Conservation (phyloP, 2,888 invertebrate genomes). For the Lithophane socia region DNA sequence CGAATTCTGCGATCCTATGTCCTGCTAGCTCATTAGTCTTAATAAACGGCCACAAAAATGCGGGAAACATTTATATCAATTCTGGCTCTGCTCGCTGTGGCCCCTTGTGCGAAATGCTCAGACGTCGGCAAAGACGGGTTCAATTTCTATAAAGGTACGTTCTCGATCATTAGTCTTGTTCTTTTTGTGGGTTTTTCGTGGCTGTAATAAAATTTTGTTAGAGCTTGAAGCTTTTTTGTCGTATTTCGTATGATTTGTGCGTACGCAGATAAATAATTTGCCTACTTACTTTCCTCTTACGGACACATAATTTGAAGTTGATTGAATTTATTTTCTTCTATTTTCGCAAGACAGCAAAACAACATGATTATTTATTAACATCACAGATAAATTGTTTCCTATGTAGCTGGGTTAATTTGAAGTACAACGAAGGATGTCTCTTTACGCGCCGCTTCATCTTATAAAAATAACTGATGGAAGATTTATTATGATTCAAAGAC, state of each 20-base stretch:
- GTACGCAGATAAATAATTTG: neutral
- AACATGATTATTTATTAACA: constrained; percentile 20
- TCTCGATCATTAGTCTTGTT: constrained; percentile 47
- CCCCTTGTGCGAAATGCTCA: constrained; percentile 71
- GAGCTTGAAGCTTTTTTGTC: constrained; percentile 10
- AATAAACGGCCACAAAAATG: constrained; percentile 78
- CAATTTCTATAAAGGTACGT: constrained; percentile 87
- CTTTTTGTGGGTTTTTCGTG: constrained; percentile 19
- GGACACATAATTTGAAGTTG: neutral
- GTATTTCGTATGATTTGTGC: constrained; percentile 19
- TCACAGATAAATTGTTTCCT: constrained; percentile 5
- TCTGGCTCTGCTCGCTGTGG: constrained; percentile 77
- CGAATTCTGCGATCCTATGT: constrained; percentile 62
- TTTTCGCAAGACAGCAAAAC: neutral
- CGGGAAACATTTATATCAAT: constrained; percentile 83
- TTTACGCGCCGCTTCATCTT: constrained; percentile 29
- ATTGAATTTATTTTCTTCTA: neutral
- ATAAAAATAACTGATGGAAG: constrained; percentile 55
- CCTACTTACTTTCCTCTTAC: neutral
- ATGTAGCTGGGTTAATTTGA: constrained; percentile 56
- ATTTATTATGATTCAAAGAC: constrained; percentile 62
- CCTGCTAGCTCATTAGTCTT: constrained; percentile 74
- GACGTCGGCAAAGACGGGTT: constrained; percentile 84
- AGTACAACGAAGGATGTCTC: constrained; percentile 47
- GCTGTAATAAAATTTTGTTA: constrained; percentile 3